Conservation (phyloP, 1,140 invertebrate species). For the Eurosta solidaginis region DNA sequence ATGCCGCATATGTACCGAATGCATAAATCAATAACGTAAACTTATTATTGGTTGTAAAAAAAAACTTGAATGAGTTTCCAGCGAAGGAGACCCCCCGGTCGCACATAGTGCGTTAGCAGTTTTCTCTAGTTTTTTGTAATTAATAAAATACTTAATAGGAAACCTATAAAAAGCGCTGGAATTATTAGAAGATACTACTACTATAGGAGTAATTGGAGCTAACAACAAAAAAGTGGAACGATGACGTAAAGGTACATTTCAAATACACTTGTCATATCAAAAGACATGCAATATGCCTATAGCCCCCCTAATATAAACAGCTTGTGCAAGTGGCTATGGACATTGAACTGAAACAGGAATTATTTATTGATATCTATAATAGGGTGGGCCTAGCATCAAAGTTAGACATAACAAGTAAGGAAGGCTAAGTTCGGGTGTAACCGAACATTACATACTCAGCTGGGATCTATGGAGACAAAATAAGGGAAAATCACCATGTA, state of each 20-base stretch:
- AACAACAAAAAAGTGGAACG: neutral
- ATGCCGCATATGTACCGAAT: too few relatives aligned
- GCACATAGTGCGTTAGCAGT: too few relatives aligned
- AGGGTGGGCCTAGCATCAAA: too few relatives aligned
- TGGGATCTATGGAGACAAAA: too few relatives aligned
- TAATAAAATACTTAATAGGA: neutral
- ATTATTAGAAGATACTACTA: neutral
- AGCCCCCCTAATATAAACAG: neutral
- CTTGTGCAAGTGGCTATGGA: too few relatives aligned
- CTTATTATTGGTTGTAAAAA: too few relatives aligned
- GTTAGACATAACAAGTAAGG: too few relatives aligned
- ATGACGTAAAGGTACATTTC: neutral
- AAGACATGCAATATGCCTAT: neutral
- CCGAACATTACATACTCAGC: too few relatives aligned
- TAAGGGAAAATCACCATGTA: too few relatives aligned
- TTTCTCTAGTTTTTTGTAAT: neutral
- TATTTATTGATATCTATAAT: too few relatives aligned
- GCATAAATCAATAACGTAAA: too few relatives aligned
- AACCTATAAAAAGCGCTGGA: neutral
- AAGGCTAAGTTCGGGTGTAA: too few relatives aligned
- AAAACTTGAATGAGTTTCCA: neutral
- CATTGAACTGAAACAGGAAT: neutral
- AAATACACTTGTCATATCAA: neutral
- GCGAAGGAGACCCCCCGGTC: neutral
- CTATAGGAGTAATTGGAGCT: neutral